Conservation (phyloP, 2,888 invertebrate species). For the Barypeithes pellucidus region DNA sequence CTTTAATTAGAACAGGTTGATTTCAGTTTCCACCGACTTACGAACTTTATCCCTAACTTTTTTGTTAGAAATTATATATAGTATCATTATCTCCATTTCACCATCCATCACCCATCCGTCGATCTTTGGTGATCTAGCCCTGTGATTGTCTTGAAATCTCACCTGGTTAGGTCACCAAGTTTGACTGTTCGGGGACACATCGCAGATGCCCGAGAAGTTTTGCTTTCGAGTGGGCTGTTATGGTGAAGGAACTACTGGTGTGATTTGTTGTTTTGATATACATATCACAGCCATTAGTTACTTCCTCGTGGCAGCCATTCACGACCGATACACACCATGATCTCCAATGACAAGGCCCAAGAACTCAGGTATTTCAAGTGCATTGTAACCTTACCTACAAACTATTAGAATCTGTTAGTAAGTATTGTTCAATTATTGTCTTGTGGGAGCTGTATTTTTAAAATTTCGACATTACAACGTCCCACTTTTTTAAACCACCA, state of each 20-base stretch:
- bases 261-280: conserved; percentile 63
- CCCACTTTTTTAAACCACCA: too few relatives aligned
- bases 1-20: too few relatives aligned
- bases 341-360: too few relatives aligned
- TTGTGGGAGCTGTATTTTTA: too few relatives aligned
- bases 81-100: conserved; percentile 4
- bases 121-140: conserved; percentile 71
- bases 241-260: conserved; percentile 68
- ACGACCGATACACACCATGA: conserved; percentile 3
- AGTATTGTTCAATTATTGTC: too few relatives aligned
- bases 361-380: too few relatives aligned
- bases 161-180: conserved; percentile 66
- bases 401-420: too few relatives aligned
- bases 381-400: too few relatives aligned
- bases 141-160: conserved; percentile 64
- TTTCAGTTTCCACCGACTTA: too few relatives aligned
- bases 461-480: too few relatives aligned
- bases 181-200: conserved; percentile 34
- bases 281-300: conserved; percentile 71
- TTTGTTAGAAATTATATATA: too few relatives aligned
- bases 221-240: conserved; percentile 51
- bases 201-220: conserved; percentile 12
- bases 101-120: conserved; percentile 39
- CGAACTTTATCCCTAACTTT: too few relatives aligned
- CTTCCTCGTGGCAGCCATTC: conserved; percentile 62